Evolutionary conservation across 2,113 vertebrate species (phyloP), one percentile per base, ranked within the genome.

Genomic region (Ameiurus melas): DNA sequence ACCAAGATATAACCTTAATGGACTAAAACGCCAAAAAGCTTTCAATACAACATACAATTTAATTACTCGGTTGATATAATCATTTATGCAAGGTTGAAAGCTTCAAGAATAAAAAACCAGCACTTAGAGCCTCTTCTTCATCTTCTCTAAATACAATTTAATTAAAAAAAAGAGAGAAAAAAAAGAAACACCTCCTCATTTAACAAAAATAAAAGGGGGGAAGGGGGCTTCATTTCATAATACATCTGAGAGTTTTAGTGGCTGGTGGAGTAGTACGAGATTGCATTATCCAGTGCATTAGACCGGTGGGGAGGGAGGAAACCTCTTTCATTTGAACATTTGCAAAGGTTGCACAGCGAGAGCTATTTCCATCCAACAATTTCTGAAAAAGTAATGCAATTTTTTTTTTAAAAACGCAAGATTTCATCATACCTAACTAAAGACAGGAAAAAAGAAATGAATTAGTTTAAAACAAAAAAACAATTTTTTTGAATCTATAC

Each of bases 11-110:
- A 47, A 12, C 47, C 5, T 8, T 33, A 81, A 81, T 81, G 79
- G 79, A 57, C 16, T 57, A 81, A 19, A 79, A 17, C 19, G 13
- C 47, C 47, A 51, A 51, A 51, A 10, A 55, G 27, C 66, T 85
- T 84, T 90, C 83, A 33, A 88, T 84, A 87, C 75, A 27, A 83
- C 30, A 66, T 39, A 25, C 30, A 30, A 10, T 64, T 82, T 81
- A 47, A n/a, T 77, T 62, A 36, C 43, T 16, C 20, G 30, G 17
- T 25, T 27, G 58, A 58, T 39, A 33, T 51, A 55, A n/a, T 71
- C 64, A 39, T 80, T 71, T 47, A 70, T 81, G 70, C 20, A 27
- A 51, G 20, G 25, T 43, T 70, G 19, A 83, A 79, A 78, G 86
- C 66, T n/a, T 87, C 5, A 57, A 85, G 79, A 53, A 27, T 2